Evolutionary conservation across 2,888 invertebrate genomes (phyloP).

Genomic region (Cyrtodaria siliqua): DNA sequence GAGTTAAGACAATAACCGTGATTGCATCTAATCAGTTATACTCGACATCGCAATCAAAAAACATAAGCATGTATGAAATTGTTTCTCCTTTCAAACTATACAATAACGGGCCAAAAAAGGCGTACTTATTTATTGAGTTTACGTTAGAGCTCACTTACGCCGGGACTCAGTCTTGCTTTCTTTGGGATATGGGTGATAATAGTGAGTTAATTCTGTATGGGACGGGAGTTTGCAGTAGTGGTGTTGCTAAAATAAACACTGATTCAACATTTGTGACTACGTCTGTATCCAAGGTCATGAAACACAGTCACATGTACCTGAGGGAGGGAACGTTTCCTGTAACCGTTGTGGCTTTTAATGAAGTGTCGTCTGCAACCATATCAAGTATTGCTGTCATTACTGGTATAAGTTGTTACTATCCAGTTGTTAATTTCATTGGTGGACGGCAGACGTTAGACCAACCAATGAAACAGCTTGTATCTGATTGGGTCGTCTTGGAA

Average conservation of each 20-base stretch:
- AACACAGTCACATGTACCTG: constrained; percentile 62
- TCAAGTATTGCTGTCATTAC: constrained; percentile 62
- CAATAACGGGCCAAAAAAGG: constrained; percentile 71
- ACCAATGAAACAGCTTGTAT: constrained; percentile 61
- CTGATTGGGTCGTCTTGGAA: constrained; percentile 68
- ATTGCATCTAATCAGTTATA: constrained; percentile 69
- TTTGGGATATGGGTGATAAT: constrained; percentile 71
- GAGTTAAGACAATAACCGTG: constrained; percentile 53
- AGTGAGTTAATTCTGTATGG: constrained; percentile 55
- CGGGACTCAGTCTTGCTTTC: constrained; percentile 68
- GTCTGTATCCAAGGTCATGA: constrained; percentile 24
- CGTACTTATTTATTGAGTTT: constrained; percentile 64
- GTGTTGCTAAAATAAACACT: constrained; percentile 14
- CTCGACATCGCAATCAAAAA: constrained; percentile 21
- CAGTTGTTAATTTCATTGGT: constrained; percentile 69
- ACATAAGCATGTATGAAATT: constrained; percentile 60
- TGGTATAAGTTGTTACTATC: constrained; percentile 72
- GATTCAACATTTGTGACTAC: constrained; percentile 30
- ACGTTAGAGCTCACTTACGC: constrained; percentile 56
- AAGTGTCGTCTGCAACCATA: constrained; percentile 62
- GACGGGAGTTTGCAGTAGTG: constrained; percentile 32
- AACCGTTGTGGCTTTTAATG: constrained; percentile 58
- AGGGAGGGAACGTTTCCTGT: constrained; percentile 66
- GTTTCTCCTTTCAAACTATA: constrained; percentile 62
- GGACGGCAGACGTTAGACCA: constrained; percentile 68